These are phyloP conservation scores for Gymnodraco acuticeps DNA, from an alignment of 2,797 vertebrate species.

Conservation along the genomic window DNA sequence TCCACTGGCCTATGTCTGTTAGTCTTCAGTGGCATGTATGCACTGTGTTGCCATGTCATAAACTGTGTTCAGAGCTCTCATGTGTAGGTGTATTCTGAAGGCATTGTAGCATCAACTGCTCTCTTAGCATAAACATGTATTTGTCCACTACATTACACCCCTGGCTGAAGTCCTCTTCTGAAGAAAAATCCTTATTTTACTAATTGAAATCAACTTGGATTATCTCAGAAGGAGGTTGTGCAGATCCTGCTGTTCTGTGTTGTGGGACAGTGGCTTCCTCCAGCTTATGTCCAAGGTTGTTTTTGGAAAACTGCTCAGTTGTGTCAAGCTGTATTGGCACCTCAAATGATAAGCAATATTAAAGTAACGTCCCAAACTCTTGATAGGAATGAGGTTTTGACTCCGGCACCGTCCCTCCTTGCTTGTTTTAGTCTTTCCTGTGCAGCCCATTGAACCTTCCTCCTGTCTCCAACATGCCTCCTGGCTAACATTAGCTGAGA, in stretches of 20 bases:
- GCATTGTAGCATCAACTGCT: slow-evolving; percentile 3
- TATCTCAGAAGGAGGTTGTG: slow-evolving; percentile 6
- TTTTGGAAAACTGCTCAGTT: slow-evolving; percentile 12
- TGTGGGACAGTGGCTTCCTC: neutral
- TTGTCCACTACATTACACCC: neutral
- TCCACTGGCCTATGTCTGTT: neutral
- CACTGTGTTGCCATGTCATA: slow-evolving; percentile 13
- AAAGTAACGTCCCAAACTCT: neutral
- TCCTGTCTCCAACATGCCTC: neutral
- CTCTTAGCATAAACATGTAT: neutral
- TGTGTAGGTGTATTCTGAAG: slow-evolving; percentile 1
- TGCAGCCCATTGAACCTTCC: neutral
- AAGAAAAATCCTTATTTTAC: neutral
- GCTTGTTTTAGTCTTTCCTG: slow-evolving; percentile 3
- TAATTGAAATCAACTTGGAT: neutral
- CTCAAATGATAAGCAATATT: neutral
- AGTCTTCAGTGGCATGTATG: slow-evolving; percentile 6
- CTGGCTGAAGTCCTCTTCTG: neutral
- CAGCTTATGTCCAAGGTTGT: neutral
- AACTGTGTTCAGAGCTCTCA: slow-evolving; percentile 11
- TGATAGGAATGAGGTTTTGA: neutral
- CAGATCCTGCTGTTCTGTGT: neutral
- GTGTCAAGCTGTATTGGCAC: neutral
- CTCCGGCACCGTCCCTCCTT: neutral
- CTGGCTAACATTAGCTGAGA: slow-evolving; percentile 4